These are phyloP conservation scores for Bombus turneri DNA, from an alignment of 1,140 invertebrate species.

Conservation along the genomic window DNA sequence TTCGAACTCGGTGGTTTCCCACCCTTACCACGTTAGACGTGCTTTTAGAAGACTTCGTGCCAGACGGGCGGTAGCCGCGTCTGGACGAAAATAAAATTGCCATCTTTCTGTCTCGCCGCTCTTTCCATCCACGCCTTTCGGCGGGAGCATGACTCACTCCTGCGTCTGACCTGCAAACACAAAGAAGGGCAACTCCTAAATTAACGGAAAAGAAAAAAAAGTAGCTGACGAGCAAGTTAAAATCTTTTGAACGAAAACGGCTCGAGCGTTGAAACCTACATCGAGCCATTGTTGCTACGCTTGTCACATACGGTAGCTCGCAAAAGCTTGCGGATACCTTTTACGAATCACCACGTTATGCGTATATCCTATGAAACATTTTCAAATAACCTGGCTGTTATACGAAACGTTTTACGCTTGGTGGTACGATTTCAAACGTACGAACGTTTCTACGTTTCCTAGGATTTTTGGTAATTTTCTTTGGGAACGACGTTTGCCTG, in stretches of 20 bases:
- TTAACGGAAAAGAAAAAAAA: slow-evolving; percentile 5
- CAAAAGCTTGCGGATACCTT: neutral
- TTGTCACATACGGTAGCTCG: neutral
- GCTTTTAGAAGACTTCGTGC: slow-evolving; percentile 41
- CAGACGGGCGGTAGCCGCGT: slow-evolving; percentile 66
- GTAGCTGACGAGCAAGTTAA: neutral
- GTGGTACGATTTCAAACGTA: neutral
- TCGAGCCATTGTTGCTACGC: neutral
- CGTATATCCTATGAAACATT: too few species aligned
- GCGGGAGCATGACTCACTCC: slow-evolving; percentile 25
- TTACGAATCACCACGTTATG: too few species aligned
- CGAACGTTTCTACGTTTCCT: neutral
- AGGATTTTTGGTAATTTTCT: neutral
- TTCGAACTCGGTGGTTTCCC: neutral
- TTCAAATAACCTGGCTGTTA: too few species aligned
- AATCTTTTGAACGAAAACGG: neutral
- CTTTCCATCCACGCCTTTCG: slow-evolving; percentile 59
- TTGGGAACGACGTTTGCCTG: neutral
- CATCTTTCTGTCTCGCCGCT: slow-evolving; percentile 62
- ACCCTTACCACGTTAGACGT: slow-evolving; percentile 46
- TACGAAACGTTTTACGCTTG: too few species aligned
- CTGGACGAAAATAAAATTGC: slow-evolving; percentile 69
- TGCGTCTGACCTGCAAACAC: slow-evolving; percentile 25
- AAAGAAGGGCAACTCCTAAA: slow-evolving; percentile 21
- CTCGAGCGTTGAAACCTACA: neutral